A percentile compares a stretch with the other conserved stretches of the same genome.
phyloP scores from a whole-genome alignment of 2,888 invertebrate genomes.

The Ectropis crepuscularia region DNA sequence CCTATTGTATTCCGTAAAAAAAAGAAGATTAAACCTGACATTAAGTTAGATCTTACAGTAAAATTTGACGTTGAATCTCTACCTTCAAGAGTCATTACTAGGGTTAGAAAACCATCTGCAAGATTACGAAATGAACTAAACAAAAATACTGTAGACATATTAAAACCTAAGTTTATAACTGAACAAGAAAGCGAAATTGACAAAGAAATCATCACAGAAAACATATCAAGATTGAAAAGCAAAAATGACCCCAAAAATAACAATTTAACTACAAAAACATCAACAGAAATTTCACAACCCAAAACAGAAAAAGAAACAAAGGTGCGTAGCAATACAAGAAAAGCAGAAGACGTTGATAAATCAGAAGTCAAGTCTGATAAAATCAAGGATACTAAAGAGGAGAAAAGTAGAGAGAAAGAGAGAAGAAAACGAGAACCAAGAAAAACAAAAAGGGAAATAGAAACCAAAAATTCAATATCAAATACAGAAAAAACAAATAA shows the following conservation, averaged over 20 bases:
- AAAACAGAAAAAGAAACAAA: slow-evolving; percentile 12
- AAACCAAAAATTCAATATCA: slow-evolving; percentile 22
- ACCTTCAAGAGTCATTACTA: slow-evolving; percentile 66
- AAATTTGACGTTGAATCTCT: slow-evolving; percentile 59
- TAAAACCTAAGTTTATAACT: slow-evolving; percentile 56
- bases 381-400: slow-evolving; percentile 23
- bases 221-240: slow-evolving; percentile 63
- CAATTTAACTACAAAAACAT: slow-evolving; percentile 14
- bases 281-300: slow-evolving; percentile 5
- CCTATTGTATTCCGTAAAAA: slow-evolving; percentile 60
- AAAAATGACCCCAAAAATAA: slow-evolving; percentile 49
- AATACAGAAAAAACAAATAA: slow-evolving; percentile 16
- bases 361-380: slow-evolving; percentile 16
- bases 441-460: slow-evolving; percentile 20
- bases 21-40: slow-evolving; percentile 47
- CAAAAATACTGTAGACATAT: slow-evolving; percentile 50
- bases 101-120: slow-evolving; percentile 67
- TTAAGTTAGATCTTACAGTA: slow-evolving; percentile 63
- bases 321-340: slow-evolving; percentile 5
- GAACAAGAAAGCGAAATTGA: slow-evolving; percentile 65
- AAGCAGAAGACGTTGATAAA: slow-evolving; percentile 13
- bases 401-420: background rate
- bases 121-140: slow-evolving; percentile 51
- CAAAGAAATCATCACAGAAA: slow-evolving; percentile 65
- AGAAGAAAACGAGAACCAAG: slow-evolving; percentile 17